These are phyloP conservation scores for Cyanistes caeruleus DNA, from an alignment of 2,113 vertebrate species.

Conservation along the genomic window DNA sequence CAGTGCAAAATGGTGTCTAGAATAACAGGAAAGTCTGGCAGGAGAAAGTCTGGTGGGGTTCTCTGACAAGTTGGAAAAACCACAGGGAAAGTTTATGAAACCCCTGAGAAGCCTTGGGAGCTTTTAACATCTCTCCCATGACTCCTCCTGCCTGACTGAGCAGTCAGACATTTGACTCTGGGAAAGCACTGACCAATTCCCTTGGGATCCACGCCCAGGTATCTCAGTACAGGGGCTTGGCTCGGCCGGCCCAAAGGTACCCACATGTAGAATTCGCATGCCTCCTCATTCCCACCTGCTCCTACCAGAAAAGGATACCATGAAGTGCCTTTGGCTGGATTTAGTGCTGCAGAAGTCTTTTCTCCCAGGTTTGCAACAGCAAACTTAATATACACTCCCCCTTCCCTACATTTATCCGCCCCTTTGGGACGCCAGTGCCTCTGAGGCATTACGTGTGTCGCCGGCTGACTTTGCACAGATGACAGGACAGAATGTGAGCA, in stretches of 20 bases:
- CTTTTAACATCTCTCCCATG: neutral
- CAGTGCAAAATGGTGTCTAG: neutral
- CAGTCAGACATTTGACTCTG: neutral
- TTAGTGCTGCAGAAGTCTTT: neutral
- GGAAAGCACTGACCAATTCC: neutral
- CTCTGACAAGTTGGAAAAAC: neutral
- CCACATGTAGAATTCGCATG: neutral
- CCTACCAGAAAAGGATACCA: neutral
- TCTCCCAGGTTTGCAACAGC: neutral
- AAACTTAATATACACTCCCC: neutral
- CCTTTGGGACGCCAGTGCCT: neutral
- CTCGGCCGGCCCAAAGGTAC: neutral
- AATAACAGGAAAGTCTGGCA: neutral
- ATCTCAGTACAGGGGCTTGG: neutral
- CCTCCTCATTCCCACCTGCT: neutral
- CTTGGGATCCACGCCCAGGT: neutral
- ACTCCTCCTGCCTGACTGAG: neutral
- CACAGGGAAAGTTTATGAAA: neutral
- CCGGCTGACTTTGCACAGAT: neutral
- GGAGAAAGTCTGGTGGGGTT: neutral
- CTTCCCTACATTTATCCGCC: rapidly evolving
- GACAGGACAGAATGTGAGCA: neutral
- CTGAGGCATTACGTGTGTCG: neutral
- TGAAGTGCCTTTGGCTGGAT: neutral
- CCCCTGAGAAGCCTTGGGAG: neutral